Base-by-base conservation (phyloP, 23 tunicate species). In the Halocynthia aurantium region DNA sequence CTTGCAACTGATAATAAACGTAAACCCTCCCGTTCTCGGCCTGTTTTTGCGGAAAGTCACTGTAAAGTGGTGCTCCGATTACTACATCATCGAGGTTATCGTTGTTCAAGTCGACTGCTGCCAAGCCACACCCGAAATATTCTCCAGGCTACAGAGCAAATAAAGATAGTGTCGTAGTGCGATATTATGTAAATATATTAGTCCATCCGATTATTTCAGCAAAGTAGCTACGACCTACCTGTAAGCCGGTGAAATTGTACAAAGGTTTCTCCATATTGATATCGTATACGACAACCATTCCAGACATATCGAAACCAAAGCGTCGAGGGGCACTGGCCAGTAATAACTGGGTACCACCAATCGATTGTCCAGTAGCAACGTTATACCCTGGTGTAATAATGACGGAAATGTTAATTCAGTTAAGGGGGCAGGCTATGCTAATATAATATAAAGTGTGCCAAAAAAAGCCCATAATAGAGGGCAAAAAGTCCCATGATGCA, bases 261-360 rank as follows among this genome's bases (percentile, higher is more conserved):
- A 84, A 55, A 44, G 74, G 44, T 11, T 72, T 68, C 51, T 70
- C 54, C 80, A 90, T 63, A 10, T 61, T 55, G 15, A 76, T 84
- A 63, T 90, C 86, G 62, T 75, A 90, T 57, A 90, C 77, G 52
- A 53, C 73, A 5, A 90, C 97, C 50, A 81, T 53, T 40, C 97
- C 97, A 13, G 81, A 69, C 71, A 90, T 57, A 58, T 90, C 78
- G 69, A 53, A 77, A 50, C 97, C 89, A n/a, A 90, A 78, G 50
- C 97, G 62, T 19, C 89, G 78, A 50, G 97, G 97, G 15, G 97
- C 97, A 50, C 97, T 81, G 19, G 86, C 88, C 50, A 80, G 84
- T 11, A 84, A 20, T 8, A 90, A 49, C 50, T 77, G 77, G 22
- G 51, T 17, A 53, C 77, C 64, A 40, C 71, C 73, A 8, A 54